Evolutionary conservation across 2,113 vertebrate genomes (phyloP), one percentile per base, ranked within the genome.

Genomic region (Natator depressus): DNA sequence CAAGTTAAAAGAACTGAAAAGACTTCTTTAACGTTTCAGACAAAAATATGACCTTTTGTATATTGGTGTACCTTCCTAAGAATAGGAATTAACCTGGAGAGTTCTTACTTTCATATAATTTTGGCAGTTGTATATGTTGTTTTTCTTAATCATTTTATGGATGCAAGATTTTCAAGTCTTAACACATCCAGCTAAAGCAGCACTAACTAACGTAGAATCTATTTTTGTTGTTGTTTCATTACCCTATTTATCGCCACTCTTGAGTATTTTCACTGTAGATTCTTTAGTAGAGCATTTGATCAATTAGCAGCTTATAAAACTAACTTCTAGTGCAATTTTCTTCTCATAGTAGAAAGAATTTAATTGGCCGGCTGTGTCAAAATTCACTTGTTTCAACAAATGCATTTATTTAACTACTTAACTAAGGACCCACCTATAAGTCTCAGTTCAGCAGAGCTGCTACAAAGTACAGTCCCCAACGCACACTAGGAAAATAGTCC

Each of bases 311-410:
- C 50, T 82, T 89, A 76, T 24, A 46, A 5, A 12, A 72, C 46
- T 57, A 2, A 59, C 51, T 94, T 90, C 35, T 25, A 87, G 9
- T 76, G 50, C 87, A 89, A 10, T 2, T 4, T 89, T 93, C 84
- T 94, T 62, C 85, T 59, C 2, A n/a, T 47, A 53, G 50, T 4
- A 72, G 46, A 62, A 31, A 31, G 57, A 62, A 62, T 27, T 93
- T 94, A 31, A 88, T 95, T 78, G 29, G 72, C 76, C 89, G 90
- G 24, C 38, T 80, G 6, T 62, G 0, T 78, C 5, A 3, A 38
- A 93, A 76, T 38, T 79, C 31, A 38, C 4, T 42, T 2, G 96
- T 87, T 89, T 94, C 86, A 80, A 95, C 89, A 1, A 88, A 91
- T 92, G 82, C 0, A 25, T 89, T 75, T 29, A 83, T 4, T 47